These are phyloP conservation scores for Anas georgica DNA, from an alignment of 2,797 vertebrate species.

Conservation along the genomic window DNA sequence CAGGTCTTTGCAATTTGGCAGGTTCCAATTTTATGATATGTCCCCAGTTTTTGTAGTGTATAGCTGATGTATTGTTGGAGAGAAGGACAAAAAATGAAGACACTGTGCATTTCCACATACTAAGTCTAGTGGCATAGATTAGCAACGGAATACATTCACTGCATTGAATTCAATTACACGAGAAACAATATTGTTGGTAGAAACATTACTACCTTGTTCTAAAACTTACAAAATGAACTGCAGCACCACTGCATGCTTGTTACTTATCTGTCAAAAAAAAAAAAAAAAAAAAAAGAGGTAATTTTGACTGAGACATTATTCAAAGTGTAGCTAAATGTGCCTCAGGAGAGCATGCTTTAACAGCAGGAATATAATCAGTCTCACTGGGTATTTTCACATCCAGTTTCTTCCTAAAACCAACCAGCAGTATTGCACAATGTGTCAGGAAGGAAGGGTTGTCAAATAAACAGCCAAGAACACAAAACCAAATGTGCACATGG, in stretches of 20 bases:
- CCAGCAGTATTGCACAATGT: neutral
- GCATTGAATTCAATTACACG: neutral
- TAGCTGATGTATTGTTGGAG: neutral
- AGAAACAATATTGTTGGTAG: neutral
- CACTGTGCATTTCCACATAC: neutral
- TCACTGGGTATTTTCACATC: neutral
- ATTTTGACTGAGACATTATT: neutral
- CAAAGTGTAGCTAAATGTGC: neutral
- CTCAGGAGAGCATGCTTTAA: neutral
- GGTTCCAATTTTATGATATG: neutral
- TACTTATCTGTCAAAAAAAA: neutral
- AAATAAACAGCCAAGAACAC: neutral
- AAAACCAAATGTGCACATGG: neutral
- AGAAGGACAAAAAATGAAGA: neutral
- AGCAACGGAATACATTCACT: neutral
- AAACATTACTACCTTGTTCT: neutral
- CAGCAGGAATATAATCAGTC: neutral
- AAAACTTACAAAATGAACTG: neutral
- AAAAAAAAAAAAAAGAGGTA: neutral
- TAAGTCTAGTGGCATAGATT: neutral
- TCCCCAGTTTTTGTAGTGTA: neutral
- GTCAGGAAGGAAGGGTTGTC: neutral
- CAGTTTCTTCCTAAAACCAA: neutral
- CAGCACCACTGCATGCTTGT: neutral
- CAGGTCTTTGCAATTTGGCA: neutral